These are phyloP conservation scores for Mesitornis unicolor DNA, from an alignment of 2,113 vertebrate species.

Conservation along the genomic window DNA sequence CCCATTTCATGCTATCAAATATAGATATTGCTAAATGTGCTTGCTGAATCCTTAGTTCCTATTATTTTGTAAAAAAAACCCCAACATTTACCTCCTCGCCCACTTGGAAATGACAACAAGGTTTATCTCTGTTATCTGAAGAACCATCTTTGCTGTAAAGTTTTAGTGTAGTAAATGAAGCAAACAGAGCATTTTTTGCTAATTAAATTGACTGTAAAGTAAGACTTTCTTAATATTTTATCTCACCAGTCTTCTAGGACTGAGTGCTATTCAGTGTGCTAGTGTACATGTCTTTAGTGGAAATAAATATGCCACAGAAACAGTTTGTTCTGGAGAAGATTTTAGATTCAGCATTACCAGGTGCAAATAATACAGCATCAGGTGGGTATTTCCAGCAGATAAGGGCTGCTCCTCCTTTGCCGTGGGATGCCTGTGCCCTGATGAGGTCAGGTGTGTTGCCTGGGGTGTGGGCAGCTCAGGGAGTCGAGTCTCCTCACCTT, in stretches of 20 bases:
- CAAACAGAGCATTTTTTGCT: conserved; percentile 35
- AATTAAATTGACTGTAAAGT: conserved; percentile 64
- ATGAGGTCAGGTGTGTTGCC: not conserved
- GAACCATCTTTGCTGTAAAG: conserved; percentile 49
- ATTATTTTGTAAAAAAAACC: not conserved
- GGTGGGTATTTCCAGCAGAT: not conserved
- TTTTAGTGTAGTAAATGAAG: conserved; percentile 48
- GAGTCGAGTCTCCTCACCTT: rapidly evolving
- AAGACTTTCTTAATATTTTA: conserved; percentile 46
- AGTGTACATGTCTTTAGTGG: not conserved
- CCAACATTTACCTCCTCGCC: not conserved
- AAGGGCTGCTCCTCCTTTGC: not conserved
- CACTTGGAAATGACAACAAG: not conserved
- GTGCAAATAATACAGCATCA: not conserved
- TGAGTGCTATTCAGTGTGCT: not conserved
- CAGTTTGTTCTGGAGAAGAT: conserved; percentile 1
- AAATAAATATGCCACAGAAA: not conserved
- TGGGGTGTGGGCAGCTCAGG: rapidly evolving
- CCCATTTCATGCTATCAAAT: not conserved
- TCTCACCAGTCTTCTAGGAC: conserved; percentile 31
- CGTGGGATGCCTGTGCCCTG: not conserved
- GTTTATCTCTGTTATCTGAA: not conserved
- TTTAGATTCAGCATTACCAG: not conserved
- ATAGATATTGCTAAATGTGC: not conserved
- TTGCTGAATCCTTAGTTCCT: not conserved